phyloP scores from a whole-genome alignment of 2,888 invertebrate genomes.

The Quadriops clusia region DNA sequence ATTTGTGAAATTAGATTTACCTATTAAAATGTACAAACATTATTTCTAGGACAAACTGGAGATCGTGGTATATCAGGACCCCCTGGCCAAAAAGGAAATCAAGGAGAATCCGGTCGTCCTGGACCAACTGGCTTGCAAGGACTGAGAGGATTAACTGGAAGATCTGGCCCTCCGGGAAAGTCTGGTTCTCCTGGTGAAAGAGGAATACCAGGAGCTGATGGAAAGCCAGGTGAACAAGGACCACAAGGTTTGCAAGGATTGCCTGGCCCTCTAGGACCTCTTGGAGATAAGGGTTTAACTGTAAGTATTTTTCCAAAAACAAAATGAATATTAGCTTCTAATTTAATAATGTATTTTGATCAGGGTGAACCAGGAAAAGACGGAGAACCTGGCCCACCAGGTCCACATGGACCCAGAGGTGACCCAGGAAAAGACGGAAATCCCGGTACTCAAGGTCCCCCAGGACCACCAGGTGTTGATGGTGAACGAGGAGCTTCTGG shows the following conservation, averaged over 20 bases:
- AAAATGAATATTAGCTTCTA: not conserved
- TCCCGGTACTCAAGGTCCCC: constrained; percentile 61
- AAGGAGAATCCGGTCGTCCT: constrained; percentile 47
- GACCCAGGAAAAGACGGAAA: constrained; percentile 68
- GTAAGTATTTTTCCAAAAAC: constrained; percentile 34
- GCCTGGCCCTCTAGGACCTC: constrained; percentile 62
- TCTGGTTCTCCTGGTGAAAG: constrained; percentile 59
- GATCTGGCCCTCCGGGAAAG: constrained; percentile 59
- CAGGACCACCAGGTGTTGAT: constrained; percentile 57
- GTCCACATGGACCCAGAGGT: constrained; percentile 65
- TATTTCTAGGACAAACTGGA: constrained; percentile 48
- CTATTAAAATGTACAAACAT: not conserved
- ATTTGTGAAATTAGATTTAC: not conserved
- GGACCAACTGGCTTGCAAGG: constrained; percentile 49
- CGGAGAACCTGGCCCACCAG: constrained; percentile 65
- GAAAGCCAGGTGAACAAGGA: constrained; percentile 75
- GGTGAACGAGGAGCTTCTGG: constrained; percentile 71
- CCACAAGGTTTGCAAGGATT: constrained; percentile 67
- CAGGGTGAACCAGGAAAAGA: constrained; percentile 72
- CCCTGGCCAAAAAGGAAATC: constrained; percentile 48
- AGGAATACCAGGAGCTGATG: constrained; percentile 71
- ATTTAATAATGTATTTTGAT: constrained; percentile 4
- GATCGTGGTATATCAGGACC: constrained; percentile 59
- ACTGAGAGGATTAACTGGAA: constrained; percentile 50
- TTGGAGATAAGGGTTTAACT: constrained; percentile 65